Evolutionary conservation across 30 jellyfish, hydroid and myxozoan species (phyloP).

Genomic region (Catostylus mosaicus): DNA sequence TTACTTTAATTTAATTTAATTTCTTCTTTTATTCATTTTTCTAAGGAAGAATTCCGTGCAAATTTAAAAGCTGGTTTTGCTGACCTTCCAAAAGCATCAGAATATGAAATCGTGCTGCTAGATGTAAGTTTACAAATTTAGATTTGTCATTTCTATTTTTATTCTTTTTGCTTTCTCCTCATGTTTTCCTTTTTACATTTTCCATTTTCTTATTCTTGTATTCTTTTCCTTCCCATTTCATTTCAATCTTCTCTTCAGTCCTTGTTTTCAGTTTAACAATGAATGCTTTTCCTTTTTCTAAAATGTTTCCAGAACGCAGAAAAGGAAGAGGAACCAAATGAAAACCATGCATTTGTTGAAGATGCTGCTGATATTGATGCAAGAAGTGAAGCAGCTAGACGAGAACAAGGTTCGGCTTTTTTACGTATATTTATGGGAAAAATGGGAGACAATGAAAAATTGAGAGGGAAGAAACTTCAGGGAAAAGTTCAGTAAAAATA

Average conservation of each 20-base stretch:
- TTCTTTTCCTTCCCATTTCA: not conserved
- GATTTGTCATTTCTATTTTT: too few relatives aligned
- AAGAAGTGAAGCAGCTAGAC: constrained; percentile 41
- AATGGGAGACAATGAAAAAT: too few relatives aligned
- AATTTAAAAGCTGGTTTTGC: constrained; percentile 81
- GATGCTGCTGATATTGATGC: constrained; percentile 94
- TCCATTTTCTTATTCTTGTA: too few relatives aligned
- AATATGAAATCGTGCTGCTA: constrained; percentile 88
- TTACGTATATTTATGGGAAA: too few relatives aligned
- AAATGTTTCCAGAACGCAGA: constrained; percentile 34
- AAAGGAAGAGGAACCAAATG: constrained; percentile 60
- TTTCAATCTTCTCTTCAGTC: not conserved
- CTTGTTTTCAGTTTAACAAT: not conserved
- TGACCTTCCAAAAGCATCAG: constrained; percentile 89
- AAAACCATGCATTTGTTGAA: constrained; percentile 64
- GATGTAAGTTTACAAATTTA: constrained; percentile 80
- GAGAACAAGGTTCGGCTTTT: constrained; percentile 91
- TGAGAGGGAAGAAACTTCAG: too few relatives aligned
- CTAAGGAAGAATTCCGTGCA: constrained; percentile 63
- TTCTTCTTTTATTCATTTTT: not conserved
- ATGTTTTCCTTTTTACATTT: too few relatives aligned
- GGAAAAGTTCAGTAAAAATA: too few relatives aligned
- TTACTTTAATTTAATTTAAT: too few relatives aligned
- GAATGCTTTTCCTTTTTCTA: not conserved
- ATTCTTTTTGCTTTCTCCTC: too few relatives aligned